Base-by-base conservation (phyloP, 2,797 vertebrate genomes). In the Lagodon rhomboides region DNA sequence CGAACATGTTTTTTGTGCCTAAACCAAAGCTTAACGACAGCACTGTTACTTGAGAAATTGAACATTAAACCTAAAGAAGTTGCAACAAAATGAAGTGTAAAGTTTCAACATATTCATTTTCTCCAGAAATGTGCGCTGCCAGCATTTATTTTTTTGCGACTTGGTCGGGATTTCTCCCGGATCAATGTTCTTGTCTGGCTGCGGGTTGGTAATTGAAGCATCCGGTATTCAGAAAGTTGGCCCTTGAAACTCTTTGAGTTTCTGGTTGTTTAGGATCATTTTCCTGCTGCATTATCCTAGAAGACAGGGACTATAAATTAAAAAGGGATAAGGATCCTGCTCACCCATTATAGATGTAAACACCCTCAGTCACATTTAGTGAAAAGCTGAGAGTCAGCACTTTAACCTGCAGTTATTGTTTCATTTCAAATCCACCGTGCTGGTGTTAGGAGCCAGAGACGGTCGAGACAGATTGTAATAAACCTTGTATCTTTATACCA, bases 361-460 rank as follows among this genome's bases (percentile, higher is more conserved):
- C 49, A 51, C 13, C 20, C 25, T 69, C n/a, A 55, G 60, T 72
- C 55, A 59, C 62, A 44, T 23, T 86, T 16, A 16, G 10, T 51
- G 8, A 20, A 49, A 68, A 63, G 59, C 59, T 46, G 16, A 16
- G 55, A 79, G 38, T 83, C 77, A 81, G 73, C 63, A 67, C 68
- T 83, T 82, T 64, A 54, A 53, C 55, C 72, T 80, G 46, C 68
- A 71, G 56, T 68, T 68, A 67, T 79, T 74, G 50, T 70, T 81
- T 79, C 43, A 73, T 73, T 76, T 78, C 7, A 66, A 53, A 68
- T 76, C 25, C 54, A 80, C 34, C 44, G 38, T 60, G 50, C 25
- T 12, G 61, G 51, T 71, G 53, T 44, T 34, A 0, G 8, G 27
- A 65, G 60, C 53, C 38, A 59, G 59, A 74, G 30, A 50, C 53